These are phyloP conservation scores for Spea bombifrons DNA, from an alignment of 2,113 vertebrate genomes.

Conservation along the genomic window DNA sequence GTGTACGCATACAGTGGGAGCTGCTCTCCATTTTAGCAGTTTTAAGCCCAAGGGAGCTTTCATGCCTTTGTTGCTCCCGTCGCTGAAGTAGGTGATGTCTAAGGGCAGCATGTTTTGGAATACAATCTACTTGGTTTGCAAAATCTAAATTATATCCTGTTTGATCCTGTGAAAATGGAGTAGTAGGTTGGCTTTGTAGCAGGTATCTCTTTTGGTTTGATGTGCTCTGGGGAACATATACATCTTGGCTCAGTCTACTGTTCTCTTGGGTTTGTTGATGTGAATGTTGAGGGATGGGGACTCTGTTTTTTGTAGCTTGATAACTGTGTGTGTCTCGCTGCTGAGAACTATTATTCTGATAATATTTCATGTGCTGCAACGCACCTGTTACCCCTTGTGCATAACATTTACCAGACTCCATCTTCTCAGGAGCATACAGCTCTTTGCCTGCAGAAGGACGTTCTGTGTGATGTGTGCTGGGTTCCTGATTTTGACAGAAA, in stretches of 20 bases:
- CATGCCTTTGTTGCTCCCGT: slow-evolving; percentile 75
- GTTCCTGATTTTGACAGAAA: slow-evolving; percentile 56
- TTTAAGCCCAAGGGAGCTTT: slow-evolving; percentile 63
- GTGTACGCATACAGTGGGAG: slow-evolving; percentile 61
- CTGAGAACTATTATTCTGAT: slow-evolving; percentile 65
- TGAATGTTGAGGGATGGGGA: slow-evolving; percentile 50
- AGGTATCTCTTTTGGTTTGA: slow-evolving; percentile 63
- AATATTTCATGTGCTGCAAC: slow-evolving; percentile 67
- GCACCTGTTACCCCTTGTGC: slow-evolving; percentile 58
- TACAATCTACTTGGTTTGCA: slow-evolving; percentile 67
- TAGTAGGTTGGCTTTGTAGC: slow-evolving; percentile 63
- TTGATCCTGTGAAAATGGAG: slow-evolving; percentile 63
- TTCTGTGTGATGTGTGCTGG: slow-evolving; percentile 50
- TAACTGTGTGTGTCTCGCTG: slow-evolving; percentile 69
- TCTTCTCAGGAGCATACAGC: slow-evolving; percentile 59
- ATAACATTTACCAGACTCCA: slow-evolving; percentile 45
- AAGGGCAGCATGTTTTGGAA: slow-evolving; percentile 82
- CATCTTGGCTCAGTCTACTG: slow-evolving; percentile 54
- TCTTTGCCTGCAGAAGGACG: slow-evolving; percentile 60
- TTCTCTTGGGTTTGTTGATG: slow-evolving; percentile 63
- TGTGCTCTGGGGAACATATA: slow-evolving; percentile 46
- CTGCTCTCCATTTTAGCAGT: slow-evolving; percentile 77
- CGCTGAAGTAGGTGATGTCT: slow-evolving; percentile 85
- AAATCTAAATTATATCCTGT: slow-evolving; percentile 55
- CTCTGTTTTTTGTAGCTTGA: slow-evolving; percentile 59